Evolutionary conservation across 2,113 vertebrate species (phyloP), one percentile per base, ranked within the genome.

Genomic region (Syrrhaptes paradoxus): DNA sequence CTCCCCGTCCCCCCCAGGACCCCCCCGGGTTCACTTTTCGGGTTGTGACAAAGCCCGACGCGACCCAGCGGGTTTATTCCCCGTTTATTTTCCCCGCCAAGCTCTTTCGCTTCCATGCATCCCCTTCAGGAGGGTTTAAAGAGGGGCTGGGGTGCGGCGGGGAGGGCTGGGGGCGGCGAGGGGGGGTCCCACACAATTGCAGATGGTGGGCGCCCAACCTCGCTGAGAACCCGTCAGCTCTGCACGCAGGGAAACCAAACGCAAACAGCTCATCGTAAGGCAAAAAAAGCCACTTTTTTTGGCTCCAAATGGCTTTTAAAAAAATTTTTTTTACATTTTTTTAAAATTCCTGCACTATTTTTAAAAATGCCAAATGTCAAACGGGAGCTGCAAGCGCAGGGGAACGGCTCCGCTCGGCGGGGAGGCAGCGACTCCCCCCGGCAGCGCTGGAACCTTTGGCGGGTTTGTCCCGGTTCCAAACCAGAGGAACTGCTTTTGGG

Each of bases 131-230:
- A 14, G 8, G 0, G 4, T 29, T 62, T 32, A 6, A 51, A 65
- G 36, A 36, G 36, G 36, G 9, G 36, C 36, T 36, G 36, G 36
- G 36, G 36, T 9, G 36, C 36, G 36, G 36, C 36, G 36, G 36
- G 36, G 36, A 29, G 43, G 25, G 55, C 31, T 75, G 1, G 1
- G 57, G 70, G 28, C 1, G 0, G 22, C 3, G 1, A 34, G 2
- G 1, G 29, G 16, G 65, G 9, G 32, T 59, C 52, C 66, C n/a
- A 32, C 16, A 18, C 26, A 62, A 74, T 11, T 4, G 12, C 59
- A 3, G 36, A 36, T 36, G 36, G 8, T 36, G 36, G 36, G 36
- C 36, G 36, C 36, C 36, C 36, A 29, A 15, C 3, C 5, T 5
- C 4, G 59, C 9, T 20, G 74, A 15, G 10, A 74, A 1, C 28